phyloP scores from a whole-genome alignment of 2,888 invertebrate genomes.

The Conomelus anceps region DNA sequence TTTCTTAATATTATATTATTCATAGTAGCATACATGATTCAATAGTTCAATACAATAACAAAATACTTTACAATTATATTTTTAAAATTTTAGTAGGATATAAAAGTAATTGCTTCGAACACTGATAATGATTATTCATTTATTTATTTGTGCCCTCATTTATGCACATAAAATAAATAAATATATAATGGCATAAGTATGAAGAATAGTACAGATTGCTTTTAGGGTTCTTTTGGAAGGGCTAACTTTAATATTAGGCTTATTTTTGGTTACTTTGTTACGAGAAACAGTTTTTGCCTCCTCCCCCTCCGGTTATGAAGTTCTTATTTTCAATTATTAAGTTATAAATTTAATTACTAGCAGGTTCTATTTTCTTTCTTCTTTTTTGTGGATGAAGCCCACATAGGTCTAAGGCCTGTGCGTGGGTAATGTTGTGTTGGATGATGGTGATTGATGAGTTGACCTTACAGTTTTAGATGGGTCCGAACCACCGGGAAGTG shows the following conservation, averaged over 20 bases:
- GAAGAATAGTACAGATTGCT: neutral
- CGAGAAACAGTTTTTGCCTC: neutral
- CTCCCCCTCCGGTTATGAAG: neutral
- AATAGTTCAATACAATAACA: neutral
- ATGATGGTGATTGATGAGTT: no score
- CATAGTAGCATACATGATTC: neutral
- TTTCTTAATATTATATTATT: neutral
- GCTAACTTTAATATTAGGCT: neutral
- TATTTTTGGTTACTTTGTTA: neutral
- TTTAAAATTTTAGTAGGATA: neutral
- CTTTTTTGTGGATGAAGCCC: no score
- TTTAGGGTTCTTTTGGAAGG: neutral
- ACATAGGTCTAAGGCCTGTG: no score
- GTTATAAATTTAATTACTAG: no score
- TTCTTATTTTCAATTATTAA: no score
- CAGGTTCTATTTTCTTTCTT: no score
- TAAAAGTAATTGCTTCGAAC: neutral
- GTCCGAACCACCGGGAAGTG: no score
- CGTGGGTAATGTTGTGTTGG: no score
- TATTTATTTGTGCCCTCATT: neutral
- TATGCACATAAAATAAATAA: neutral
- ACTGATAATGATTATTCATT: neutral
- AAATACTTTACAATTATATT: neutral
- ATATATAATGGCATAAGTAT: neutral
- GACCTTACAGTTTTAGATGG: no score